Evolutionary conservation across 2,797 vertebrate genomes (phyloP).

Genomic region (Dallia pectoralis): DNA sequence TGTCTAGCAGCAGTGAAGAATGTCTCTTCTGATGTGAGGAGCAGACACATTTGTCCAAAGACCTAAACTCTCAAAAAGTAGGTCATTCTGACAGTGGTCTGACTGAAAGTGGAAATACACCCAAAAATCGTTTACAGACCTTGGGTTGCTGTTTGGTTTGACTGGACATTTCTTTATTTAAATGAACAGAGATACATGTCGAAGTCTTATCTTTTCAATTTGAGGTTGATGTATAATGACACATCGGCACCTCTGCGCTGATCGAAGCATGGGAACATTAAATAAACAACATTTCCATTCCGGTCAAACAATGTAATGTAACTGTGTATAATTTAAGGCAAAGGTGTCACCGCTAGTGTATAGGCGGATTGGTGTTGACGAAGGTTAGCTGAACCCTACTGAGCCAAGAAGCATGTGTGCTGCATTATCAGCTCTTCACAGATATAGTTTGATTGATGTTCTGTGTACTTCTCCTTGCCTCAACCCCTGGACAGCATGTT

Average conservation of each 20-base stretch:
- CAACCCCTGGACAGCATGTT: slow-evolving; percentile 62
- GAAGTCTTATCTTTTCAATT: neutral
- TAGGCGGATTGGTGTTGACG: neutral
- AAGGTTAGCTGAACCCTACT: neutral
- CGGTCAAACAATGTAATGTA: no score
- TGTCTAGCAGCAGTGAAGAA: neutral
- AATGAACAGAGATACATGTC: neutral
- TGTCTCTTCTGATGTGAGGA: slow-evolving; percentile 28
- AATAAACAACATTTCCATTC: no score
- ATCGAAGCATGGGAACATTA: neutral
- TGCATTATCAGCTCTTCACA: slow-evolving; percentile 61
- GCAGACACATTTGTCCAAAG: slow-evolving; percentile 43
- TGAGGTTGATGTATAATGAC: neutral
- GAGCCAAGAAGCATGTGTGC: slow-evolving; percentile 20
- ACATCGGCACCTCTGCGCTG: neutral
- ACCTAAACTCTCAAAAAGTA: slow-evolving; percentile 8
- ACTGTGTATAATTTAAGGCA: no score
- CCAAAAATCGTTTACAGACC: neutral
- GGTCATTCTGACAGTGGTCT: neutral
- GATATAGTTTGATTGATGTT: slow-evolving; percentile 71
- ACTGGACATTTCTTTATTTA: neutral
- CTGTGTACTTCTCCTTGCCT: slow-evolving; percentile 58
- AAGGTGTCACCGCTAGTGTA: no score
- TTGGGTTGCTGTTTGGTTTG: neutral
- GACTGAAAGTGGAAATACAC: neutral